phyloP scores from a whole-genome alignment of 1,140 invertebrate genomes.

The Bombus difficillimus region DNA sequence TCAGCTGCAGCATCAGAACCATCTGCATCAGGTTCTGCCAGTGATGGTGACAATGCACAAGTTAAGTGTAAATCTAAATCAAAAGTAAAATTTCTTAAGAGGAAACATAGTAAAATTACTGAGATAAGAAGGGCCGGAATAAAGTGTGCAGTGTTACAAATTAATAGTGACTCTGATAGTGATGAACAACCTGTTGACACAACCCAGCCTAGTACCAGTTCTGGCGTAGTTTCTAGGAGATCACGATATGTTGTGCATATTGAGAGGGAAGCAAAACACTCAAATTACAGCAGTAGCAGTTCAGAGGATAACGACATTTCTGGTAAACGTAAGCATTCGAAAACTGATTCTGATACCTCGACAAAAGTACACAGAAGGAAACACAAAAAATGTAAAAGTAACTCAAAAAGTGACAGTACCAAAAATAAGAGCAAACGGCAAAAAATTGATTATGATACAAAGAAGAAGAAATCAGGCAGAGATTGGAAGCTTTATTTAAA shows the following conservation, averaged over 20 bases:
- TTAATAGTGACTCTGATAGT: constrained; percentile 69
- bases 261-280: constrained; percentile 67
- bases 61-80: constrained; percentile 70
- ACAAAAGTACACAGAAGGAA: constrained; percentile 58
- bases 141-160: constrained; percentile 69
- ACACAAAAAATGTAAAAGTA: constrained; percentile 67
- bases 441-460: constrained; percentile 49
- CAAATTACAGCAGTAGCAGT: constrained; percentile 69
- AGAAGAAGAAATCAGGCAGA: constrained; percentile 18
- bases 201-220: constrained; percentile 80
- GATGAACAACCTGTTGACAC: constrained; percentile 69
- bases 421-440: constrained; percentile 64
- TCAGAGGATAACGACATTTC: constrained; percentile 48
- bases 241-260: constrained; percentile 66
- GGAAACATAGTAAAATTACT: constrained; percentile 67
- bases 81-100: constrained; percentile 73
- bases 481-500: constrained; percentile 31
- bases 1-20: constrained; percentile 34
- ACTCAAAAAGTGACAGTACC: constrained; percentile 16
- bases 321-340: constrained; percentile 57
- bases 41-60: constrained; percentile 55
- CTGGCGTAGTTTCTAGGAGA: constrained; percentile 74
- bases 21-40: constrained; percentile 54
- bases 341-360: constrained; percentile 69
- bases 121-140: constrained; percentile 61